Base-by-base conservation (phyloP, 2,797 vertebrate genomes). In the Coluber constrictor region DNA sequence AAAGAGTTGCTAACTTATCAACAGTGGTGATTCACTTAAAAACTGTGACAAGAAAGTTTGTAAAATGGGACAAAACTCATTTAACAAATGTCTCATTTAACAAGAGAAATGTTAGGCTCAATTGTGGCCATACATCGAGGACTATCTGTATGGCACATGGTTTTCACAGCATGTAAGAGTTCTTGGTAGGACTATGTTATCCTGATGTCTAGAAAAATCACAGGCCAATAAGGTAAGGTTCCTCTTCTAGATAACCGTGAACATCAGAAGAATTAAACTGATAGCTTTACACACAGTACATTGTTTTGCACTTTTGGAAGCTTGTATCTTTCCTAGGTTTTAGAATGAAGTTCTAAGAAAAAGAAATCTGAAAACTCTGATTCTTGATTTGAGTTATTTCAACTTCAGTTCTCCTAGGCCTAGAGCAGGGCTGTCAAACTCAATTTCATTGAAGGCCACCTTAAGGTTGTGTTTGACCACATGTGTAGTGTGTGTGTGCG, bases 281-380 rank as follows among this genome's bases (percentile, higher is more conserved):
- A 60, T 60, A 0, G 66, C 20, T 66, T 29, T 89, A 87, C 1
- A 0, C 0, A 0, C 74, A 27, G 88, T 56, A 0, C 0, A 8
- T 88, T 93, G 87, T 90, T 87, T 16, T 18, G n/a, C 6, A 18
- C 57, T 20, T 47, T 32, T 47, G 63, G 70, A 91, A 87, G 56
- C 27, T 54, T 0, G 12, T 27, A 43, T 18, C 70, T 56, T 57
- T 37, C 9, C n/a, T 83, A 59, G 10, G 87, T 59, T 91, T 43
- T 87, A 25, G 6, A 15, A 51, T 57, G 60, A 20, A 70, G 9
- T 18, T 25, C 87, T 54, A 55, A 47, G 90, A 94, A 87, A 88
- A 37, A 0, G 2, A 79, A 88, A 93, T 29, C 20, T 32, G 20
- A 89, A 89, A 66, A 70, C 25, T 54, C 8, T 15, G 37, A n/a